Evolutionary conservation across 2,113 vertebrate genomes (phyloP), one percentile per base, ranked within the genome.

Genomic region (Mixornis gularis): DNA sequence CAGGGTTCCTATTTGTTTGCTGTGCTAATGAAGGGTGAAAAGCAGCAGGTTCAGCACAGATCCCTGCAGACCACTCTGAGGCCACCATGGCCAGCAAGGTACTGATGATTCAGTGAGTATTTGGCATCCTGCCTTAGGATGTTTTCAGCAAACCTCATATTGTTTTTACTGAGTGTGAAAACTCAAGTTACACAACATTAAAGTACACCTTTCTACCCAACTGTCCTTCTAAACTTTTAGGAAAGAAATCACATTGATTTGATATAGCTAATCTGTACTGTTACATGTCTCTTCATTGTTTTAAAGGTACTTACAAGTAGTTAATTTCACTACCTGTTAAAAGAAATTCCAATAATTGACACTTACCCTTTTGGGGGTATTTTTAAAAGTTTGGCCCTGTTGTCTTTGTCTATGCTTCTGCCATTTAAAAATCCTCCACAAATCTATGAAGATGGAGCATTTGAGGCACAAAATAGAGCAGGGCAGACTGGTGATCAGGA

Each of bases 21-120:
- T 49, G 25, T 53, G 43, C 38, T 74, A 58, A 72, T 0, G 0
- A 58, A 41, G 38, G 49, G 27, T 0, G 0, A 71, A 73, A 59
- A 59, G 48, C 19, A 79, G 17, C 48, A 59, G 7, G 8, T 32
- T 69, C 40, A 53, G 55, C 30, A 36, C 0, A 3, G 34, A 46
- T 76, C 21, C 24, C 53, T 82, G 76, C 52, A 58, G 46, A 56
- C 5, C 10, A 19, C 36, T 60, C 59, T 82, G 53, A 82, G 55
- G 32, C 22, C 8, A 51, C 14, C 5, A 1, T 52, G 73, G 36
- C 41, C 49, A 63, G 62, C 51, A 87, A 79, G 41, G 25, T 63
- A 49, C n/a, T 32, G 46, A 13, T 5, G 26, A 58, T 32, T 72
- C 41, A 76, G 53, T 1, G 0, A 7, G 20, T 34, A 22, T 60